Evolutionary conservation across 2,888 invertebrate species (phyloP).

Genomic region (Amphipyra berbera): DNA sequence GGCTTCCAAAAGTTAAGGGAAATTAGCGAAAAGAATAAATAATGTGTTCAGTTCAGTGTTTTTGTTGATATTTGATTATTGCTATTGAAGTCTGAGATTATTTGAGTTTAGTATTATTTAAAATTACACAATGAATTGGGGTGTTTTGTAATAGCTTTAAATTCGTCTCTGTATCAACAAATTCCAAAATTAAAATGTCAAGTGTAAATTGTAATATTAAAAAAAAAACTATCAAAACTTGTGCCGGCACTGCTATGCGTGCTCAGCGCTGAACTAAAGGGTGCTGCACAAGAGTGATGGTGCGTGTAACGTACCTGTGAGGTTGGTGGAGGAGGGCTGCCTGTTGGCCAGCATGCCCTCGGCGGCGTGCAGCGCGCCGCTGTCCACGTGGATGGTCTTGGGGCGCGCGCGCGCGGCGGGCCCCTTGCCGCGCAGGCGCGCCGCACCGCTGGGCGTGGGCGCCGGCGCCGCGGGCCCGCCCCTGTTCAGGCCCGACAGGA

Average conservation of each 20-base stretch:
- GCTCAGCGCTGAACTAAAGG: slow-evolving; percentile 21
- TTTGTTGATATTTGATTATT: slow-evolving; percentile 1
- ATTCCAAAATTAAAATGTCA: slow-evolving; percentile 7
- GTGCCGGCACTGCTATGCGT: slow-evolving; percentile 36
- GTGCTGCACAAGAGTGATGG: slow-evolving; percentile 19
- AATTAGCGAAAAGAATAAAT: slow-evolving; percentile 43
- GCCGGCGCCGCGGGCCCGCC: slow-evolving; percentile 58
- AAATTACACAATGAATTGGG: too few relatives aligned
- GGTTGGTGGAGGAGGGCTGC: slow-evolving; percentile 95
- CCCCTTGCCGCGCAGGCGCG: slow-evolving; percentile 83
- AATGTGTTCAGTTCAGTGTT: slow-evolving; percentile 38
- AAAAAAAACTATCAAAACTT: slow-evolving; percentile 4
- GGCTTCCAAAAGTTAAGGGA: slow-evolving; percentile 42
- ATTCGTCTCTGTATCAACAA: too few relatives aligned
- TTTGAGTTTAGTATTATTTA: too few relatives aligned
- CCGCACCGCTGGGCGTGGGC: slow-evolving; percentile 26
- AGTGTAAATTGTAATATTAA: slow-evolving; percentile 31
- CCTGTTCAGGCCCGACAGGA: slow-evolving; percentile 78
- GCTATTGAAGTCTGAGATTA: neutral
- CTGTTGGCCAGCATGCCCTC: slow-evolving; percentile 94
- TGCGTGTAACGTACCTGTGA: slow-evolving; percentile 91
- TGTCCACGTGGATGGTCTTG: slow-evolving; percentile 97
- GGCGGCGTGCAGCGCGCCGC: slow-evolving; percentile 93
- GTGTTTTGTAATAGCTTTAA: neutral
- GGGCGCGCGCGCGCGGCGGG: slow-evolving; percentile 93